Percentiles rank a stretch among this genome's conserved stretches.
phyloP scores from a whole-genome alignment of 2,888 invertebrate species.

The Trachelus troglodyta region DNA sequence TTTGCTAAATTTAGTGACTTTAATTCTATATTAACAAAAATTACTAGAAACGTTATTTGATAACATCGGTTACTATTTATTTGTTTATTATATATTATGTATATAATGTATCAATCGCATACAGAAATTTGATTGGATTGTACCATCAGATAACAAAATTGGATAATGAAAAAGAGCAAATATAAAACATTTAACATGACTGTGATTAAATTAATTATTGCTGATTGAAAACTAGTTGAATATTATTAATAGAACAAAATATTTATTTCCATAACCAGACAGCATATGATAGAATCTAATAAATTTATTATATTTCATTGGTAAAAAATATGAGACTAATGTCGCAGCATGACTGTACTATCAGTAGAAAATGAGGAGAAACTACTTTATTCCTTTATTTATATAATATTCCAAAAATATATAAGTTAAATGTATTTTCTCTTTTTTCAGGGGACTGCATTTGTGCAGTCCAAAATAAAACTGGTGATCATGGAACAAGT shows the following conservation, averaged over 20 bases:
- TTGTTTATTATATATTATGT: no score
- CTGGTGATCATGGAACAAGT: constrained; percentile 62
- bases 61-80: no score
- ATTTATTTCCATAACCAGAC: neutral
- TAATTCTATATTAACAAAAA: no score
- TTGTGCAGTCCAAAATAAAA: constrained; percentile 44
- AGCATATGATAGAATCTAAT: neutral
- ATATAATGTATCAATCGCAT: no score
- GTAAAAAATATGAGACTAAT: neutral
- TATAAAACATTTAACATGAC: neutral
- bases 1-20: no score
- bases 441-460: constrained; percentile 45
- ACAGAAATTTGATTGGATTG: no score
- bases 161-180: neutral
- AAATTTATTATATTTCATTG: neutral
- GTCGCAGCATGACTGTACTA: neutral
- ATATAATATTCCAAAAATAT: neutral
- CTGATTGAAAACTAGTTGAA: neutral
- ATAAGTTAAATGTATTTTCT: neutral
- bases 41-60: no score
- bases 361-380: neutral
- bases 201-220: neutral
- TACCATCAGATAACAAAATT: neutral
- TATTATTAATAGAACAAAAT: neutral
- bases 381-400: neutral